phyloP scores from a whole-genome alignment of 2,888 invertebrate species.

The Drosophila antonietae region DNA sequence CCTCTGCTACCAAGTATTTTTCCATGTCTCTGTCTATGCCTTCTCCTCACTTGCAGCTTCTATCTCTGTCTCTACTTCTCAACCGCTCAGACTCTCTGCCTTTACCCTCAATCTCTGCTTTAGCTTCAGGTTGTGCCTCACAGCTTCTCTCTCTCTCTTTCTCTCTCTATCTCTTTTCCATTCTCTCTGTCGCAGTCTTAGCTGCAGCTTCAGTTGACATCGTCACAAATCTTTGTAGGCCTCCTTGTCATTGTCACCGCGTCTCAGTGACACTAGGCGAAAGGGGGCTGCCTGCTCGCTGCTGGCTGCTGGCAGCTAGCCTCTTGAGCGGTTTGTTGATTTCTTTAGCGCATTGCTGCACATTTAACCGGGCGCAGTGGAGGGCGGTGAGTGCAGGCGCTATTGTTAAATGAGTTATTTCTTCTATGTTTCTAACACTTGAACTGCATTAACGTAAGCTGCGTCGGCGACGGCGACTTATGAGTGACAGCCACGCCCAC shows the following conservation, averaged over 20 bases:
- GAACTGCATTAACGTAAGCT: slow-evolving; percentile 78
- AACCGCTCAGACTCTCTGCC: neutral
- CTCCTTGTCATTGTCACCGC: slow-evolving; percentile 75
- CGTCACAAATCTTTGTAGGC: slow-evolving; percentile 61
- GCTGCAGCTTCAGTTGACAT: slow-evolving; percentile 13
- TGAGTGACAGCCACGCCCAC: slow-evolving; percentile 28
- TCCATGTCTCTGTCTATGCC: neutral
- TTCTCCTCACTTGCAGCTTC: too few species aligned
- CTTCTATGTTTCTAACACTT: slow-evolving; percentile 73
- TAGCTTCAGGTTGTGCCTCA: slow-evolving; percentile 7
- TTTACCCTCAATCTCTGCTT: neutral
- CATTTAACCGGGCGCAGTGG: slow-evolving; percentile 41
- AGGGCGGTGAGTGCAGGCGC: neutral
- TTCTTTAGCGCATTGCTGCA: slow-evolving; percentile 59
- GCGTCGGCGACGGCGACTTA: slow-evolving; percentile 34
- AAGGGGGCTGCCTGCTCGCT: neutral
- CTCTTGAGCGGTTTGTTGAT: slow-evolving; percentile 60
- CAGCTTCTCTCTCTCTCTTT: neutral
- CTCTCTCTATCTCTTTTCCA: neutral
- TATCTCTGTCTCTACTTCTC: neutral
- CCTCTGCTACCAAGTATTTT: neutral
- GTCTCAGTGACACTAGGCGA: slow-evolving; percentile 52
- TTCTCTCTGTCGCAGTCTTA: neutral
- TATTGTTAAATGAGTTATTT: slow-evolving; percentile 59
- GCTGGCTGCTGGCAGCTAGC: slow-evolving; percentile 1